phyloP scores from a whole-genome alignment of 2,888 invertebrate genomes.

The Anoncus sp. region DNA sequence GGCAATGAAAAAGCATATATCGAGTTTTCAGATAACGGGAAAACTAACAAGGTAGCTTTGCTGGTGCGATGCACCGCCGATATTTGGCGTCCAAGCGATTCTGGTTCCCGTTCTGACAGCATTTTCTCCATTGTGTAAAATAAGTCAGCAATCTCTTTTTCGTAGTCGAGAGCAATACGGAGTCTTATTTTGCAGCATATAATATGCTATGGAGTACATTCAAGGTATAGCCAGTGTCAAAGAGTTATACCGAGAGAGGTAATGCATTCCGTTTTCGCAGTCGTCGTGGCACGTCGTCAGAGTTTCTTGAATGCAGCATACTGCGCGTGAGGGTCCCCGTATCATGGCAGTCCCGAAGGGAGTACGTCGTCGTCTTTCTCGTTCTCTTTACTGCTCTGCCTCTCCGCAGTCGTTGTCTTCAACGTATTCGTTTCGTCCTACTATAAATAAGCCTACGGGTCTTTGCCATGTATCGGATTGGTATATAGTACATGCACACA shows the following conservation, averaged over 20 bases:
- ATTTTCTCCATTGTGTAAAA: neutral
- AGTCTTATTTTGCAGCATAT: constrained; percentile 33
- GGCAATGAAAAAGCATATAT: constrained; percentile 8
- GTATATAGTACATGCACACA: neutral
- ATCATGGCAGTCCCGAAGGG: constrained; percentile 65
- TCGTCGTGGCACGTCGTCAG: constrained; percentile 63
- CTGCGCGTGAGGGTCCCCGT: constrained; percentile 45
- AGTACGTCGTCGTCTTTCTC: constrained; percentile 67
- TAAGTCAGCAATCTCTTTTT: constrained; percentile 10
- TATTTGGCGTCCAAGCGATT: constrained; percentile 30
- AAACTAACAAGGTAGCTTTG: neutral
- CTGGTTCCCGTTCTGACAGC: constrained; percentile 3
- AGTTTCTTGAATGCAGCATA: constrained; percentile 66
- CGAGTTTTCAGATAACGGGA: constrained; percentile 1
- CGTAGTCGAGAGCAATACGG: constrained; percentile 30
- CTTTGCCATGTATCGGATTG: constrained; percentile 46
- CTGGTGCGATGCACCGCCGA: constrained; percentile 1
- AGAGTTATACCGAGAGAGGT: constrained; percentile 57
- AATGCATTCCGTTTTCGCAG: constrained; percentile 74
- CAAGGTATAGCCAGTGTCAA: constrained; percentile 48
- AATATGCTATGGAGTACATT: constrained; percentile 28
- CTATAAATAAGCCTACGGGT: constrained; percentile 75
- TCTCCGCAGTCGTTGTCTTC: constrained; percentile 36
- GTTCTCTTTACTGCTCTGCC: constrained; percentile 40
- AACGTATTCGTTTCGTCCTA: constrained; percentile 44